A percentile compares a stretch with the other conserved stretches of the same genome.
Conservation (phyloP, 2,113 vertebrate genomes). For the Ploceus nigricollis region DNA sequence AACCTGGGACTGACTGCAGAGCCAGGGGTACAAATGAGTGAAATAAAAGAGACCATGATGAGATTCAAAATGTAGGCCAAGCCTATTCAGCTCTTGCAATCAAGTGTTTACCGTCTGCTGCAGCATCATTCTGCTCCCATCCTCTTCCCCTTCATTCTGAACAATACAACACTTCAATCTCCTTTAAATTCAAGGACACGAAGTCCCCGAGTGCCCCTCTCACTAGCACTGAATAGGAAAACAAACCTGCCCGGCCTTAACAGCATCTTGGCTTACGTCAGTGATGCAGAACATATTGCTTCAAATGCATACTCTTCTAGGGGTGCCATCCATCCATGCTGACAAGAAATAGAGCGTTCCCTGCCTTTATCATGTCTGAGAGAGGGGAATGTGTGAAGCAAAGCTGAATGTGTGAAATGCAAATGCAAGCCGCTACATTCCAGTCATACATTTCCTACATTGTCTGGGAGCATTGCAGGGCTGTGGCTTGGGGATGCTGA, state of each 20-base stretch:
- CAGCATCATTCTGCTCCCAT: constrained; percentile 1
- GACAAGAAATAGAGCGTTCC: constrained; percentile 40
- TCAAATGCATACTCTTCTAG: constrained; percentile 17
- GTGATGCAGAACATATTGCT: constrained; percentile 52
- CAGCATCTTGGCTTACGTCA: constrained; percentile 37
- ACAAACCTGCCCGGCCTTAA: constrained; percentile 1
- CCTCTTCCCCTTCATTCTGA: neutral
- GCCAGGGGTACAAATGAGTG: neutral
- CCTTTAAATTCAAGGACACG: constrained; percentile 58
- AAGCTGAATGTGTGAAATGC: constrained; percentile 39
- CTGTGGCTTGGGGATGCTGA: neutral
- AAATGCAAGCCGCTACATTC: neutral
- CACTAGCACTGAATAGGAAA: constrained; percentile 8
- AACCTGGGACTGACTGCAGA: neutral
- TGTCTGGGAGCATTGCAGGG: neutral
- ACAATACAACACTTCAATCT: constrained; percentile 49
- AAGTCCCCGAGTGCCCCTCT: neutral
- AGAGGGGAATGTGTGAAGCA: constrained; percentile 43
- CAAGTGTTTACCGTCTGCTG: neutral
- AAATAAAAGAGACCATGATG: neutral
- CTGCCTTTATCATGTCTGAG: constrained; percentile 51
- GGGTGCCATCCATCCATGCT: constrained; percentile 44
- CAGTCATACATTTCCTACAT: neutral
- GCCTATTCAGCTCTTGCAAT: constrained; percentile 1
- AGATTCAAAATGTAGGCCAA: constrained; percentile 6